Conservation (phyloP, 2,113 vertebrate species). For the Rhea americana region DNA sequence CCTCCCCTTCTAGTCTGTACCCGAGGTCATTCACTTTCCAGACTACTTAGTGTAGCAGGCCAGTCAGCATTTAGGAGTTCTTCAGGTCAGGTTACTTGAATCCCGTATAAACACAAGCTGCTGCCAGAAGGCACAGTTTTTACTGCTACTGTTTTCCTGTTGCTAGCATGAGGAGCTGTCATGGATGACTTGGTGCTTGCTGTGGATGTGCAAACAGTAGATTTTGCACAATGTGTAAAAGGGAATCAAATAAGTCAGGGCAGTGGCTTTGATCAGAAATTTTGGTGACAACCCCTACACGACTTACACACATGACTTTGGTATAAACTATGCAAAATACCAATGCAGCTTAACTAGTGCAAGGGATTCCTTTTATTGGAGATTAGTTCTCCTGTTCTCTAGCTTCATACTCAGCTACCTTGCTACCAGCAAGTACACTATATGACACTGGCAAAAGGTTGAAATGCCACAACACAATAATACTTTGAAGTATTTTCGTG, state of each 20-base stretch:
- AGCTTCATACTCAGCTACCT: background rate
- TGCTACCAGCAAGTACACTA: background rate
- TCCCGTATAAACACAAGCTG: background rate
- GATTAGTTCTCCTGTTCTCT: rapidly evolving
- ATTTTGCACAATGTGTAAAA: background rate
- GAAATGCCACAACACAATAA: background rate
- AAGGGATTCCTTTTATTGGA: background rate
- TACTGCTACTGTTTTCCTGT: background rate
- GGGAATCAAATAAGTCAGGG: background rate
- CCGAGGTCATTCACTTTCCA: background rate
- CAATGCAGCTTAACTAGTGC: background rate
- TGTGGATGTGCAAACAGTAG: background rate
- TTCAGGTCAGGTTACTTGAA: background rate
- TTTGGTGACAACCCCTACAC: rapidly evolving
- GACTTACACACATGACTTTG: background rate
- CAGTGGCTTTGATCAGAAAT: background rate
- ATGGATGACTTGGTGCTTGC: rapidly evolving
- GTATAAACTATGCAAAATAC: background rate
- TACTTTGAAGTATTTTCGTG: background rate
- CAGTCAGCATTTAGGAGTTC: background rate
- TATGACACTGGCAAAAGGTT: background rate
- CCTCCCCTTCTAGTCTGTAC: background rate
- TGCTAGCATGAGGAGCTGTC: background rate
- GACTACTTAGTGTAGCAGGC: background rate
- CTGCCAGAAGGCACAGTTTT: background rate